Percentiles rank a stretch among this genome's conserved stretches.
These are phyloP conservation scores for Danaus chrysippus DNA, from an alignment of 2,888 invertebrate species.

Conservation along the genomic window DNA sequence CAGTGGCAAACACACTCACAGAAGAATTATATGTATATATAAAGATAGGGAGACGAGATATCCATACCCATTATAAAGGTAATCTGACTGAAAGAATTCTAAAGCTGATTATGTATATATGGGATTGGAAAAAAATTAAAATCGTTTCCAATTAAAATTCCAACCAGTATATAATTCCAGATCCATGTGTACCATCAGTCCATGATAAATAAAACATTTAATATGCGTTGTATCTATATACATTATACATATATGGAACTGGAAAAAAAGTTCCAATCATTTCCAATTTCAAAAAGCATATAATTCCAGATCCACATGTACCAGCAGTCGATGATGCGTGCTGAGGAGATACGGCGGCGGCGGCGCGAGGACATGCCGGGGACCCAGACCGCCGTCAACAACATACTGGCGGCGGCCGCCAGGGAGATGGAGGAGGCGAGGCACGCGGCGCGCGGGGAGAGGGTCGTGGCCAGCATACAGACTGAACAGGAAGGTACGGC, in stretches of 20 bases:
- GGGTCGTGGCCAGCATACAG: conserved; percentile 63
- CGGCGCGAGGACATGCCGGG: conserved; percentile 66
- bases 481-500: conserved; percentile 65
- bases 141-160: not conserved
- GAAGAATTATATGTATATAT: too few relatives aligned
- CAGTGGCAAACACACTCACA: too few relatives aligned
- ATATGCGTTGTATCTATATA: too few relatives aligned
- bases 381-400: conserved; percentile 72
- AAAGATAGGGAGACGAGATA: too few relatives aligned
- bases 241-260: too few relatives aligned
- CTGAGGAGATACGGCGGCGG: conserved; percentile 66
- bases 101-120: too few relatives aligned
- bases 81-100: too few relatives aligned
- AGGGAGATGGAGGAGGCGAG: conserved; percentile 72
- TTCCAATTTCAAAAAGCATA: not conserved
- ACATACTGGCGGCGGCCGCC: conserved; percentile 71
- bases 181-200: conserved; percentile 77
- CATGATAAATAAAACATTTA: conserved; percentile 48
- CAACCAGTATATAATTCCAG: conserved; percentile 37
- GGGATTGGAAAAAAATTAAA: too few relatives aligned
- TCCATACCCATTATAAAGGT: too few relatives aligned
- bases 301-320: conserved; percentile 69
- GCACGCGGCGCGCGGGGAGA: conserved; percentile 46
- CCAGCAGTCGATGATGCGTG: conserved; percentile 76
- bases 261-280: too few relatives aligned